These are phyloP conservation scores for Menidia menidia DNA, from an alignment of 2,797 vertebrate genomes.

Conservation along the genomic window DNA sequence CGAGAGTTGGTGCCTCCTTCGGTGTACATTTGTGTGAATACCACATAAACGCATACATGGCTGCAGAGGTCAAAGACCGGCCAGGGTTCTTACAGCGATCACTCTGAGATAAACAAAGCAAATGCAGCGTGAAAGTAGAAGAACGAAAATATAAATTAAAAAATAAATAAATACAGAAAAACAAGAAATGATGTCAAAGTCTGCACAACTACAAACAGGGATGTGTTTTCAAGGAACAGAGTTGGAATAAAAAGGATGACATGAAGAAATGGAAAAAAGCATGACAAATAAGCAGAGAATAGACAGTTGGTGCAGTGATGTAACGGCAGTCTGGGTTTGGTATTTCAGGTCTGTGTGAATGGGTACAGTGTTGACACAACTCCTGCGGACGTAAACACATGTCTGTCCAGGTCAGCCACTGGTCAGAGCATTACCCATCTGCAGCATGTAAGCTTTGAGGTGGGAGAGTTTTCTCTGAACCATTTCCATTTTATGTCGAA, in stretches of 20 bases:
- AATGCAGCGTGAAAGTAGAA: constrained; percentile 23
- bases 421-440: constrained; percentile 52
- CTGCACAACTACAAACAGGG: constrained; percentile 10
- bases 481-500: background rate
- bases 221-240: constrained; percentile 40
- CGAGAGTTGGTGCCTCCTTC: constrained; percentile 48
- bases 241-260: constrained; percentile 31
- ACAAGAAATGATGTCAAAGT: constrained; percentile 11
- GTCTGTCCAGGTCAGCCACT: constrained; percentile 65
- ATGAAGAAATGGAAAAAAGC: constrained; percentile 48
- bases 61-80: constrained; percentile 57
- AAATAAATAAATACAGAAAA: constrained; percentile 22
- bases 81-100: constrained; percentile 17
- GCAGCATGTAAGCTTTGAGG: background rate
- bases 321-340: constrained; percentile 64
- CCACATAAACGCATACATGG: constrained; percentile 38
- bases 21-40: constrained; percentile 38
- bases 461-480: background rate
- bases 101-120: constrained; percentile 13
- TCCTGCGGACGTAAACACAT: constrained; percentile 69
- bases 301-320: constrained; percentile 53
- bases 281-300: constrained; percentile 50
- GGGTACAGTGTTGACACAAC: constrained; percentile 66
- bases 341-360: constrained; percentile 75
- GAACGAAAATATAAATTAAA: background rate